These are phyloP conservation scores for Clangula hyemalis DNA, from an alignment of 2,797 vertebrate species.

Conservation along the genomic window DNA sequence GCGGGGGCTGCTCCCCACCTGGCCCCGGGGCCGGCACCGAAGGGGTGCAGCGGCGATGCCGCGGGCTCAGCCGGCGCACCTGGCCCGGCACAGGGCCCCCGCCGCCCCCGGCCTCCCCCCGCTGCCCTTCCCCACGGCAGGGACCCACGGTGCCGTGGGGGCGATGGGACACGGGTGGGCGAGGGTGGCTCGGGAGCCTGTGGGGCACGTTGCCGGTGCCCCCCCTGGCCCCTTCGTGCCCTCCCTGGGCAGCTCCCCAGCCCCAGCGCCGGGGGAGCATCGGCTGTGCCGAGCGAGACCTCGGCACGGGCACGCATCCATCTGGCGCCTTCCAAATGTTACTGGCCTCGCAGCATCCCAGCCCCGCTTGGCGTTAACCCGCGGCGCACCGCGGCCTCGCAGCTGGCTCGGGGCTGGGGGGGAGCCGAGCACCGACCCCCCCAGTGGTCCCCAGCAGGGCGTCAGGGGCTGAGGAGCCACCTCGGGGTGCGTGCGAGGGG, in stretches of 20 bases:
- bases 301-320: slow-evolving; percentile 60
- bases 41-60: background rate
- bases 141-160: background rate
- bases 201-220: background rate
- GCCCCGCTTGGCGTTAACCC: slow-evolving; percentile 54
- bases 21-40: background rate
- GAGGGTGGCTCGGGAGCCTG: accelerated
- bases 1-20: background rate
- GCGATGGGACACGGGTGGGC: background rate
- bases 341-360: slow-evolving; percentile 59
- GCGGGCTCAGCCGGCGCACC: background rate
- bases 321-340: slow-evolving; percentile 67
- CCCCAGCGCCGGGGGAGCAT: slow-evolving; percentile 4
- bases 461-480: background rate
- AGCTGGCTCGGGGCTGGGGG: background rate
- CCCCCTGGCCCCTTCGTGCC: background rate
- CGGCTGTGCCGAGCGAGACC: slow-evolving; percentile 44
- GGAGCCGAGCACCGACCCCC: accelerated
- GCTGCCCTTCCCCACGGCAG: background rate
- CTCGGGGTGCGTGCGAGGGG: accelerated
- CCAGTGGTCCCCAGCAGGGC: accelerated
- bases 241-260: background rate
- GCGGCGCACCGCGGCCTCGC: background rate
- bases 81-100: background rate
- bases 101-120: background rate